phyloP scores from a whole-genome alignment of 1,140 invertebrate species.

The Hylaeus anthracinus region DNA sequence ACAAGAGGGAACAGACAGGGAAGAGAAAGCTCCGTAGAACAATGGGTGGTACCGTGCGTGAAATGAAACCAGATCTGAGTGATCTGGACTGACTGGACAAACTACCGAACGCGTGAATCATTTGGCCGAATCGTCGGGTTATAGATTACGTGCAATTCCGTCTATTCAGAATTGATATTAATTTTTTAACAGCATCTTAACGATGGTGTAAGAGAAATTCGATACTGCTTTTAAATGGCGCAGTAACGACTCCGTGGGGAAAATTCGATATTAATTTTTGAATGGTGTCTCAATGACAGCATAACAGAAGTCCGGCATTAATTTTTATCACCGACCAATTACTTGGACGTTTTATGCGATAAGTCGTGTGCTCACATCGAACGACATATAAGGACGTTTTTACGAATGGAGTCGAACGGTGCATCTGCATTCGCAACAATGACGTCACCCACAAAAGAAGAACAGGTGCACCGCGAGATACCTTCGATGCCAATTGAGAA shows the following conservation, averaged over 20 bases:
- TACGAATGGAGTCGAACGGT: neutral
- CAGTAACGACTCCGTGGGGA: too few relatives aligned
- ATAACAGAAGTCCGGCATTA: neutral
- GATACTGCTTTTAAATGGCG: too few relatives aligned
- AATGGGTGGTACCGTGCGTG: constrained; percentile 25
- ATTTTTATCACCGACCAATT: neutral
- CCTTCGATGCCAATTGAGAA: neutral
- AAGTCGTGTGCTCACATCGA: neutral
- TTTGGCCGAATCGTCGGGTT: neutral
- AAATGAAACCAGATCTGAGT: constrained; percentile 32
- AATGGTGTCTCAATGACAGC: neutral
- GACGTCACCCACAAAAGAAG: neutral
- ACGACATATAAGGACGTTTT: constrained; percentile 13
- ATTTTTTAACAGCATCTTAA: too few relatives aligned
- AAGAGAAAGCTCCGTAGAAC: constrained; percentile 38
- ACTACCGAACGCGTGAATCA: neutral
- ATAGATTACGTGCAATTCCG: too few relatives aligned
- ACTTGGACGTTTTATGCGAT: neutral
- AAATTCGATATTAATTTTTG: too few relatives aligned
- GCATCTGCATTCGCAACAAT: neutral
- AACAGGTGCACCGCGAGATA: neutral
- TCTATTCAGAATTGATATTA: too few relatives aligned
- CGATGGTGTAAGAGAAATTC: too few relatives aligned
- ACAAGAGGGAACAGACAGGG: neutral
- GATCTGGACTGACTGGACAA: constrained; percentile 1